These are phyloP conservation scores for Microtus montanus DNA, from an alignment of 2,113 vertebrate species.

Conservation along the genomic window DNA sequence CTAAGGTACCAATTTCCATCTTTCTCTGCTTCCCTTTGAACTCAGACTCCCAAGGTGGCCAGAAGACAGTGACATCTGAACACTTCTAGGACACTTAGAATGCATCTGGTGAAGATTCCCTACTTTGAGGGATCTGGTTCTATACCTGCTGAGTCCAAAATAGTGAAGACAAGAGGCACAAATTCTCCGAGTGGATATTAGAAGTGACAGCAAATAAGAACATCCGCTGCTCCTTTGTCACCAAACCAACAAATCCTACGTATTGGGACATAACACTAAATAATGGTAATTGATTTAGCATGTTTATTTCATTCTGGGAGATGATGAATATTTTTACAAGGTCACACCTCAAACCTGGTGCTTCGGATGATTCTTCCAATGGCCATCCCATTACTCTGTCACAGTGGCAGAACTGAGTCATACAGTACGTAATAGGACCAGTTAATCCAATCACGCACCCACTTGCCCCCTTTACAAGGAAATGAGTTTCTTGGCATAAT, in stretches of 20 bases:
- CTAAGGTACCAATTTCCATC: neutral
- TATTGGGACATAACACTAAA: neutral
- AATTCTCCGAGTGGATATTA: neutral
- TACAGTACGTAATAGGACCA: neutral
- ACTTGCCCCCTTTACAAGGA: neutral
- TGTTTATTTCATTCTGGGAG: neutral
- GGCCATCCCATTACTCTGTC: conserved; percentile 9
- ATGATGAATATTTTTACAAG: neutral
- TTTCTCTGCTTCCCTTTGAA: neutral
- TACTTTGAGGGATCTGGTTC: neutral
- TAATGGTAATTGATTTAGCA: neutral
- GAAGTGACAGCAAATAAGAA: neutral
- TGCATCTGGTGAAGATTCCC: neutral
- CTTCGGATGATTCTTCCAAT: neutral
- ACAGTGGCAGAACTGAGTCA: neutral
- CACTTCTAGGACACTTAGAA: neutral
- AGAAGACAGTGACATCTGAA: neutral
- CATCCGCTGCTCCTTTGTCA: neutral
- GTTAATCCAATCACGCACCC: neutral
- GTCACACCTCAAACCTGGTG: neutral
- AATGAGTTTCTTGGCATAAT: neutral
- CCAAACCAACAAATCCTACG: neutral
- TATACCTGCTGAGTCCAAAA: neutral
- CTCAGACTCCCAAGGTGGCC: neutral
- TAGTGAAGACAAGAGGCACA: neutral